A percentile compares a stretch with the other conserved stretches of the same genome.
Evolutionary conservation across 2,113 vertebrate genomes (phyloP).

Genomic region (Hirundichthys speculiger): DNA sequence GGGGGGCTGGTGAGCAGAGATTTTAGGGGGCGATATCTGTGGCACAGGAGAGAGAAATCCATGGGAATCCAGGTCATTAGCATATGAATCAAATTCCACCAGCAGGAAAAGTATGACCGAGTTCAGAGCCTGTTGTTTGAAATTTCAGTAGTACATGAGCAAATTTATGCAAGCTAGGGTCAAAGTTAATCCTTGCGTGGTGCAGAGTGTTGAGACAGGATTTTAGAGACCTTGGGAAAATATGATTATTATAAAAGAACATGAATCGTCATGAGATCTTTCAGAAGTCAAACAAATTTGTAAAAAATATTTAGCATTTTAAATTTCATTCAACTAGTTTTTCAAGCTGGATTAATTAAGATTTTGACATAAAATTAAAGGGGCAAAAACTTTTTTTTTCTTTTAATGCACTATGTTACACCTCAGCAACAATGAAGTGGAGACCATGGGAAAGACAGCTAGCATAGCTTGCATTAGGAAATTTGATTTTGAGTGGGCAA

Average conservation of each 20-base stretch:
- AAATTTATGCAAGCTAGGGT: conserved; percentile 50
- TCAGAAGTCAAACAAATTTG: not conserved
- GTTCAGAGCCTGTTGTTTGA: conserved; percentile 47
- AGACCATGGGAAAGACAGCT: no score
- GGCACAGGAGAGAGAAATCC: conserved; percentile 61
- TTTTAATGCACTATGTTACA: no score
- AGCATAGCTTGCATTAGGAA: no score
- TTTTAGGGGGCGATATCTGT: conserved; percentile 50
- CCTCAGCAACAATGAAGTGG: no score
- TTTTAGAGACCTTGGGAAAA: conserved; percentile 26
- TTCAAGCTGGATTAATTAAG: no score
- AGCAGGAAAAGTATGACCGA: conserved; percentile 52
- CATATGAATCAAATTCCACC: conserved; percentile 77
- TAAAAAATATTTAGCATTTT: not conserved
- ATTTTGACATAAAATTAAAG: no score
- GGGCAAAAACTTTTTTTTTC: no score
- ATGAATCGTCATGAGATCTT: not conserved
- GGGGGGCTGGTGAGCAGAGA: conserved; percentile 3
- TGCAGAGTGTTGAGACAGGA: conserved; percentile 22
- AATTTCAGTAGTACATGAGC: conserved; percentile 44
- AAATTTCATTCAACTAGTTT: no score
- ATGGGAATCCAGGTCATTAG: conserved; percentile 71
- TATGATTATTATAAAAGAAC: conserved; percentile 19
- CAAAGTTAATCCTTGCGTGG: conserved; percentile 32
- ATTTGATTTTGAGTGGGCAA: no score